Conservation (phyloP, 1,140 invertebrate species). For the Megathymus violae region DNA sequence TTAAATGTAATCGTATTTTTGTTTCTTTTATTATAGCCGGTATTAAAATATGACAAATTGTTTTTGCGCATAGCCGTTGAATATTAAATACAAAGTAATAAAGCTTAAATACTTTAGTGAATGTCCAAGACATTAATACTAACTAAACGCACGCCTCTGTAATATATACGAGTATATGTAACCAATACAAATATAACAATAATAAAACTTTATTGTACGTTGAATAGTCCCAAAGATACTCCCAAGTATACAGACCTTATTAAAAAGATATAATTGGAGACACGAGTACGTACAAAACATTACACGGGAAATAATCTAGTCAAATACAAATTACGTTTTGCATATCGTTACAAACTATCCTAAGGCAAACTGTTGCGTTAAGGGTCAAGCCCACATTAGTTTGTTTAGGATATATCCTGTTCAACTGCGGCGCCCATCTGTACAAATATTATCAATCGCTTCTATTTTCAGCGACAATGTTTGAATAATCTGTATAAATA, state of each 20-base stretch:
- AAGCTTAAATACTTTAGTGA: slow-evolving; percentile 1
- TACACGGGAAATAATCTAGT: too few species aligned
- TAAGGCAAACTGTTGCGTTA: neutral
- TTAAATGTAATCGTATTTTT: too few species aligned
- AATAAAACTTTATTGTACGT: too few species aligned
- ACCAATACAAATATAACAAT: neutral
- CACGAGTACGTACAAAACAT: neutral
- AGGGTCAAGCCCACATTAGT: neutral
- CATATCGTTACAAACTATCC: too few species aligned
- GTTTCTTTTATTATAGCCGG: too few species aligned
- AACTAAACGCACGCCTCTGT: neutral
- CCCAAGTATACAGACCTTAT: too few species aligned
- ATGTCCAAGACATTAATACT: too few species aligned
- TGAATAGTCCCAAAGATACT: too few species aligned
- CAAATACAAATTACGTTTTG: too few species aligned
- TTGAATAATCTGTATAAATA: slow-evolving; percentile 15
- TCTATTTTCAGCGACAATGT: slow-evolving; percentile 12
- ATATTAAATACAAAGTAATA: neutral
- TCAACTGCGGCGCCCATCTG: slow-evolving; percentile 4
- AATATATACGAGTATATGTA: neutral
- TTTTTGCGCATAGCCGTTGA: slow-evolving; percentile 1
- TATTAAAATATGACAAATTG: slow-evolving; percentile 7
- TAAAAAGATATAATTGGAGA: too few species aligned
- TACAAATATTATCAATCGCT: slow-evolving; percentile 10
- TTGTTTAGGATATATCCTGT: slow-evolving; percentile 17